phyloP scores from a whole-genome alignment of 2,797 vertebrate genomes.

The Heteromormyrus szaboi region DNA sequence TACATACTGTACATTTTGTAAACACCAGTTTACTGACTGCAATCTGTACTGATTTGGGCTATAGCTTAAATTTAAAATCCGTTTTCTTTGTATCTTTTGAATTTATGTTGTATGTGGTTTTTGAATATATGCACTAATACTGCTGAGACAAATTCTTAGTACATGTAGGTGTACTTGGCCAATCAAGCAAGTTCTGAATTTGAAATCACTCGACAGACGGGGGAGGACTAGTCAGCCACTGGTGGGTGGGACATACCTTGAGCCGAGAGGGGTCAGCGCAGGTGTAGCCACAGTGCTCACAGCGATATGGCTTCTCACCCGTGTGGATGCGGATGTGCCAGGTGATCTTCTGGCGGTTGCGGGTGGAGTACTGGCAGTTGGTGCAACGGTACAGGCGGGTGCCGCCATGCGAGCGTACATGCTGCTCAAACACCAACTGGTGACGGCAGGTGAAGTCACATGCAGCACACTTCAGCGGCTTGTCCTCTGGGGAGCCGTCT shows the following conservation, averaged over 20 bases:
- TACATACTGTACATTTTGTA: background rate
- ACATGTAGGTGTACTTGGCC: background rate
- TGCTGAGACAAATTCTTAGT: background rate
- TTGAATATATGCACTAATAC: background rate
- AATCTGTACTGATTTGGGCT: background rate
- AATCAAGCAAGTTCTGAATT: background rate
- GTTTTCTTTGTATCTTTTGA: background rate
- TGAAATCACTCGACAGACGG: background rate
- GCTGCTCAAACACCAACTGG: constrained; percentile 86
- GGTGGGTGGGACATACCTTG: constrained; percentile 66
- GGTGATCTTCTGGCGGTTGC: constrained; percentile 93
- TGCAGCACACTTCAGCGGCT: constrained; percentile 69
- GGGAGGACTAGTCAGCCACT: background rate
- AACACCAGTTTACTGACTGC: background rate
- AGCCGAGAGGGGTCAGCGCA: constrained; percentile 87
- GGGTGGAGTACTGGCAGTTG: constrained; percentile 82
- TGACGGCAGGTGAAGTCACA: constrained; percentile 78
- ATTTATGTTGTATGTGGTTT: background rate
- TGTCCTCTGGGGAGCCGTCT: constrained; percentile 50
- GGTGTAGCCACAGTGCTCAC: constrained; percentile 82
- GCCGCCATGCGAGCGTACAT: constrained; percentile 82
- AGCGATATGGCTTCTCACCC: constrained; percentile 90
- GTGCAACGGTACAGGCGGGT: constrained; percentile 85
- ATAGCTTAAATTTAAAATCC: background rate
- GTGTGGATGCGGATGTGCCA: constrained; percentile 96